Evolutionary conservation across 1,140 invertebrate genomes (phyloP).

Genomic region (Pachyrhynchus sulphureomaculatus): DNA sequence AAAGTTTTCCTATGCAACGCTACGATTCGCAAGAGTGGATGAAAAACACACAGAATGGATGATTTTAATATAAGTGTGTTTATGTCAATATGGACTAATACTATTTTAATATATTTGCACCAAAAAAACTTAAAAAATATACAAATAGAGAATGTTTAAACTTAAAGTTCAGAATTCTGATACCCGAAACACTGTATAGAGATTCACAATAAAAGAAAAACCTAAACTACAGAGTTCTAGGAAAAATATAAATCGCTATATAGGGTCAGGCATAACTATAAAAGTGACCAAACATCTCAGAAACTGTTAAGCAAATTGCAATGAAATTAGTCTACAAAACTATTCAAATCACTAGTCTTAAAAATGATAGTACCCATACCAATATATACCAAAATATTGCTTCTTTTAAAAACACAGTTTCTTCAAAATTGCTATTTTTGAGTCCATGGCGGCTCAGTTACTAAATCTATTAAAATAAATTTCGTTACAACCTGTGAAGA

Average conservation of each 20-base stretch:
- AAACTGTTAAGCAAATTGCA: too few species aligned
- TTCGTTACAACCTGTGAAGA: too few species aligned
- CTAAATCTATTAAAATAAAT: too few species aligned
- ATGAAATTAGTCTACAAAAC: too few species aligned
- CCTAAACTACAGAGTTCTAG: conserved; percentile 2
- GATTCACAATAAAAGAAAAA: conserved; percentile 5
- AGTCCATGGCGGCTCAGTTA: too few species aligned
- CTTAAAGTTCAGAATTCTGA: conserved; percentile 24
- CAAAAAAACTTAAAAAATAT: conserved; percentile 30
- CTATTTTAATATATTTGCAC: conserved; percentile 36
- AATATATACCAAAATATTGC: too few species aligned
- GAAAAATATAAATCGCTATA: conserved; percentile 8
- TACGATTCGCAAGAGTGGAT: not conserved
- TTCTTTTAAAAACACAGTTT: too few species aligned
- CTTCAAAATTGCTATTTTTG: too few species aligned
- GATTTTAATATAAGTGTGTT: not conserved
- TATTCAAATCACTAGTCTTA: too few species aligned
- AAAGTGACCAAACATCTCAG: too few species aligned
- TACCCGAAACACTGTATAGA: conserved; percentile 19
- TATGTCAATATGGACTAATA: conserved; percentile 24
- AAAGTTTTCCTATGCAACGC: not conserved
- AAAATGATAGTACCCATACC: too few species aligned
- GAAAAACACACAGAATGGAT: conserved; percentile 10
- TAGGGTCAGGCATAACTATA: too few species aligned
- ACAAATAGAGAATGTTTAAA: not conserved